Base-by-base conservation (phyloP, 2,797 vertebrate genomes). In the Simalia tracyae region DNA sequence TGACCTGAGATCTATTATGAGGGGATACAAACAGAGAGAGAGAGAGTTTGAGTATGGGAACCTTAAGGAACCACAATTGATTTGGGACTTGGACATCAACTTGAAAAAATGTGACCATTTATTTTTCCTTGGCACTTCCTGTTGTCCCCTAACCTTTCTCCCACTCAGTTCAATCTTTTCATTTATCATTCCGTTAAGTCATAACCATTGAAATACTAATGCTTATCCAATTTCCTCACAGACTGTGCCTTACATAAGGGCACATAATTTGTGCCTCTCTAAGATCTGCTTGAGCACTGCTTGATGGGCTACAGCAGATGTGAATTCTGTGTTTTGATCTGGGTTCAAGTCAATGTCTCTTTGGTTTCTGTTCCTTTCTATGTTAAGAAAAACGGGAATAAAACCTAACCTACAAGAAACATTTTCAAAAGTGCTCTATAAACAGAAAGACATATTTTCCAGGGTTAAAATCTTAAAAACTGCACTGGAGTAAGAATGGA, bases 91-190 rank as follows among this genome's bases (percentile, higher is more conserved):
- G 28, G 60, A 81, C 91, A 92, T 84, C 22, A 90, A 93, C n/a
- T 94, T 94, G 89, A 89, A 93, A 93, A 93, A 87, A 90, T 89
- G 4, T 90, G 10, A 87, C 28, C 91, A 90, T 94, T 81, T 72
- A 63, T 68, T 93, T 94, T 94, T 92, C 87, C 90, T 92, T 89
- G 46, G 63, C 89, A 86, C 76, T 50, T 93, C 54, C 36, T 93
- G 26, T 93, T 72, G 72, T 91, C 94, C 19, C 5, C 84, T 89
- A 93, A 88, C 86, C 93, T 94, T 91, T 95, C 86, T 89, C 89
- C 91, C 87, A 91, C 26, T 86, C 61, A 28, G 89, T 95, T 92
- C 50, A 94, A 84, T 84, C 66, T 72, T 31, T 14, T 94, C 64
- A 59, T 88, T 84, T 89, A 94, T 93, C 28, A 9, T 5, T 87